Evolutionary conservation across 2,797 vertebrate genomes (phyloP).

Genomic region (Myioborus melanocephalus): DNA sequence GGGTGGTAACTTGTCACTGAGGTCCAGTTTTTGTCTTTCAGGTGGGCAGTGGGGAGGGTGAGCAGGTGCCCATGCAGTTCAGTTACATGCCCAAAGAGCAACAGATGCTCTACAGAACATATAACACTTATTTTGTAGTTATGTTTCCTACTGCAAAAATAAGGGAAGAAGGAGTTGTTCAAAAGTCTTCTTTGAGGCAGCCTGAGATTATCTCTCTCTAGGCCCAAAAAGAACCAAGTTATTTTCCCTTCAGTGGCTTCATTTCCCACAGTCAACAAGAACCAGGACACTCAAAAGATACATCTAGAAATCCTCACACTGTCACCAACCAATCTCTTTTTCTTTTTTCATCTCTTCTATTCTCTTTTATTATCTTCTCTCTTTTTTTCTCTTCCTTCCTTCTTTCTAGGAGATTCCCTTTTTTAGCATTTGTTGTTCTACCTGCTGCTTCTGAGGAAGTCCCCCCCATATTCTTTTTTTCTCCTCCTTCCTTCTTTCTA

Average conservation of each 20-base stretch:
- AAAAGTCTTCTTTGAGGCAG: not conserved
- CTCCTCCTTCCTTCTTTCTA: not conserved
- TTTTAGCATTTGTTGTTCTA: not conserved
- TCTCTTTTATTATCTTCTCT: not conserved
- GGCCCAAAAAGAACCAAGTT: not conserved
- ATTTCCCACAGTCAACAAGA: not conserved
- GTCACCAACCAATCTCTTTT: not conserved
- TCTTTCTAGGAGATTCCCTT: not conserved
- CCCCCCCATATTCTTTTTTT: not conserved
- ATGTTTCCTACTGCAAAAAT: not conserved
- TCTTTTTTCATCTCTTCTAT: no score
- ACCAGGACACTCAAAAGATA: not conserved
- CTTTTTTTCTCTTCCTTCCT: not conserved
- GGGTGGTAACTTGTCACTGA: not conserved
- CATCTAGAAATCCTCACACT: not conserved
- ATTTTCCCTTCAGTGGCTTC: not conserved
- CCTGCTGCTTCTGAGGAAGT: not conserved
- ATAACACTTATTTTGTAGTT: not conserved
- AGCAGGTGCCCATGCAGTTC: accelerated
- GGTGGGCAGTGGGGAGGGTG: not conserved
- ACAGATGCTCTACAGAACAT: not conserved
- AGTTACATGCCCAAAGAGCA: not conserved
- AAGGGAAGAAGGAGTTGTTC: not conserved
- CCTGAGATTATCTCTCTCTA: not conserved
- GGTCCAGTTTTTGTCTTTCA: not conserved